A percentile compares a stretch with the other conserved stretches of the same genome.
Conservation (phyloP, 2,113 vertebrate species). For the Cercopithecus mona region DNA sequence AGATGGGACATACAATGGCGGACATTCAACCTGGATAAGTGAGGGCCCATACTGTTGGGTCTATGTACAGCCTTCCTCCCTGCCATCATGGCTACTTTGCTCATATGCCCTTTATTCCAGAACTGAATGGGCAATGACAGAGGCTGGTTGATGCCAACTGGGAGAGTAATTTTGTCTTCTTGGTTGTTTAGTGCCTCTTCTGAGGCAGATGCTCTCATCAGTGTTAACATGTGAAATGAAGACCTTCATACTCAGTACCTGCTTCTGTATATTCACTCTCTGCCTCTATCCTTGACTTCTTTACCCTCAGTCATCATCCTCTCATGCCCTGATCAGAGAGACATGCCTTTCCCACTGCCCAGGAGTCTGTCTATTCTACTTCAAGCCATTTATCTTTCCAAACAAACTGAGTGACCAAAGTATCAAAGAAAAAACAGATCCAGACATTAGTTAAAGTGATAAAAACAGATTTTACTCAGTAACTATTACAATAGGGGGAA, state of each 20-base stretch:
- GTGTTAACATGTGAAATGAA: background rate
- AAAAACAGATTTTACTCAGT: background rate
- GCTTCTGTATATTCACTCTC: background rate
- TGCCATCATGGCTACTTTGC: background rate
- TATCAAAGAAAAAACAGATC: background rate
- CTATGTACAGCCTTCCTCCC: background rate
- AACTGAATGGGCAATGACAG: background rate
- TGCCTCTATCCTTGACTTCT: background rate
- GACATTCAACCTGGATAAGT: background rate
- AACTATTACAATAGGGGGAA: background rate
- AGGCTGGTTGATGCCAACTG: background rate
- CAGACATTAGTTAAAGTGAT: background rate
- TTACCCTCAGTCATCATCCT: background rate
- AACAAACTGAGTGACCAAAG: background rate
- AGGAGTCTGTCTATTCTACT: background rate
- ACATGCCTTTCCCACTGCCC: background rate
- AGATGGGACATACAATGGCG: background rate
- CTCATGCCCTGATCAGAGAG: background rate
- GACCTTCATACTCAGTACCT: background rate
- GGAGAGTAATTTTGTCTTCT: background rate
- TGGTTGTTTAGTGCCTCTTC: background rate
- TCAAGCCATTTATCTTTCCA: background rate
- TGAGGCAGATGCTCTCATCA: background rate
- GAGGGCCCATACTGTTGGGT: background rate
- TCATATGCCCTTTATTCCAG: background rate